Evolutionary conservation across 2,888 invertebrate genomes (phyloP), one percentile per base, ranked within the genome.

Genomic region (Xylota sylvarum): DNA sequence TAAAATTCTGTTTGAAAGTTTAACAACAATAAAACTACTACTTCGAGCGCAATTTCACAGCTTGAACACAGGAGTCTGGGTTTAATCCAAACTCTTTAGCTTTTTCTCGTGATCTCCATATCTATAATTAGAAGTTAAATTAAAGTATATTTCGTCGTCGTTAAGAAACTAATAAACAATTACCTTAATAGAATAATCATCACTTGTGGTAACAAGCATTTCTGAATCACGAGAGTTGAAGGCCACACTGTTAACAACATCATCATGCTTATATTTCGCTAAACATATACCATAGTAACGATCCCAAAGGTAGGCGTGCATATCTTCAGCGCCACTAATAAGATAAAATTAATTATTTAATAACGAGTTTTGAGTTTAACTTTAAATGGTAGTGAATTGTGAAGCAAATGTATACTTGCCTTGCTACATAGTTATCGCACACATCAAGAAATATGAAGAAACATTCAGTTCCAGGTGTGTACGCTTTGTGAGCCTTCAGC

Each of bases 371-470:
- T 48, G 46, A 32, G 5, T 12, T 30, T 1, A 46, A 40, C 9
- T 30, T 43, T 17, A 17, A 5, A 23, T 32, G 12, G 35, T 19
- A 2, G 17, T 23, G n/a, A 17, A 14, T 27, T 30, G 5, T 35
- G 6, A 35, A 2, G 10, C 37, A 35, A 43, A 48, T 52, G 6
- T 69, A 56, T 40, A 74, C 48, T 70, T 55, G 96, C 96, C 96
- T 97, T 48, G 97, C 97, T 9, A 97, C 96, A 91, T 96, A 97
- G 90, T 96, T 95, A 88, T 96, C 94, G 89, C 95, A 96, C 5
- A 97, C 97, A 91, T 97, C 97, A 56, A 97, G 93, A 91, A 97
- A 97, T 90, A 97, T 97, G 90, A 97, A 97, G 91, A 97, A 97
- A 89, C 97, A 97, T 90, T 97, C 96, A 74, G 96, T 96, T 90